Conservation (phyloP, 2,113 vertebrate species). For the Diphyllodes magnificus region DNA sequence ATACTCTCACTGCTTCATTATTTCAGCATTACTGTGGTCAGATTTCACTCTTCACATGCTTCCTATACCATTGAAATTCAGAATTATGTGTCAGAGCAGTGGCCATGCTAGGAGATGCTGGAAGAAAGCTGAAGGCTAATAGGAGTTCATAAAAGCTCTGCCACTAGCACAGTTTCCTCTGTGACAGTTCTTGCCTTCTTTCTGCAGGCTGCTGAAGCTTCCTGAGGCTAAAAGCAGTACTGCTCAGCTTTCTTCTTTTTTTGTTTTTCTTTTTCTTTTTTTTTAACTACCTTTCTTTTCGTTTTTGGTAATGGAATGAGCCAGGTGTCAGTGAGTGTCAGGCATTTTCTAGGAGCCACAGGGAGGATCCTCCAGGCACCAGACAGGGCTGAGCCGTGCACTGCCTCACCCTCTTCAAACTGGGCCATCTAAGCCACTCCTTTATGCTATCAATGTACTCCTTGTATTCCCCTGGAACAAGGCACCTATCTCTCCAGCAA, state of each 20-base stretch:
- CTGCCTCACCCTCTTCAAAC: not conserved
- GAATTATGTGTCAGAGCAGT: not conserved
- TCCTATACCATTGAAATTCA: not conserved
- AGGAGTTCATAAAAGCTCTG: not conserved
- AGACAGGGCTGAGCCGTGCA: not conserved
- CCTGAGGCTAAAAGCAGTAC: not conserved
- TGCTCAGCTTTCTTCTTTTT: not conserved
- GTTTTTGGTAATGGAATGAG: not conserved
- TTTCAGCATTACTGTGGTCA: not conserved
- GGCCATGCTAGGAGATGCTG: not conserved
- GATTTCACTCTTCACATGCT: not conserved
- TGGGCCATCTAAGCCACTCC: not conserved
- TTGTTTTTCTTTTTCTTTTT: fast-evolving
- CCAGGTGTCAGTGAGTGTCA: not conserved
- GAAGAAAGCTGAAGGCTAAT: not conserved
- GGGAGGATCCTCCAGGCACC: not conserved
- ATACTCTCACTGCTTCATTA: not conserved
- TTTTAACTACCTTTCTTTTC: no score
- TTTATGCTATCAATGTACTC: not conserved
- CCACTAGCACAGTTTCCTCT: not conserved
- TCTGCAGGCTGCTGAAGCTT: not conserved
- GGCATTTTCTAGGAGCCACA: not conserved
- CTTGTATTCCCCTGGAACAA: not conserved
- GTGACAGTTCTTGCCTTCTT: not conserved
- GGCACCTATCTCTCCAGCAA: not conserved